Percentiles rank a stretch among this genome's conserved stretches.
These are phyloP conservation scores for Drosophila leonis DNA, from an alignment of 2,888 invertebrate genomes.

Conservation along the genomic window DNA sequence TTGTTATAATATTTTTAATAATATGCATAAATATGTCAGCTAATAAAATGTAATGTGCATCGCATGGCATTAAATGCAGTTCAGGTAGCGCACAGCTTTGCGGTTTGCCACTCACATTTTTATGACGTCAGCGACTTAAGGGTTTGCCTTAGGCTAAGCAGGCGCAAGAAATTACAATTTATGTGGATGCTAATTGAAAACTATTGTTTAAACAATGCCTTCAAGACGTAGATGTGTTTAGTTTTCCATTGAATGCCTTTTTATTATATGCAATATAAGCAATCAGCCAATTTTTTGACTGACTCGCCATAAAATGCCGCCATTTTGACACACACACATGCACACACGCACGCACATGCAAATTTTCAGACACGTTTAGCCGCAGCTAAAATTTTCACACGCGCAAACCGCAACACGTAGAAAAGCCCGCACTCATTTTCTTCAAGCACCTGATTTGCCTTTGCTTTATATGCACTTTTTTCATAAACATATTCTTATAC, in stretches of 20 bases:
- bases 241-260: not conserved
- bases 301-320: not conserved
- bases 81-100: conserved; percentile 36
- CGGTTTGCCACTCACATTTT: conserved; percentile 23
- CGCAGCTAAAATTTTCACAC: no score
- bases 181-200: conserved; percentile 74
- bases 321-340: not conserved
- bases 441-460: not conserved
- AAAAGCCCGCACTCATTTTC: not conserved
- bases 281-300: not conserved
- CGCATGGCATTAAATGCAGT: not conserved
- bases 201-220: conserved; percentile 55
- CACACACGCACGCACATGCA: not conserved
- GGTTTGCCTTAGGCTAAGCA: conserved; percentile 15
- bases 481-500: not conserved
- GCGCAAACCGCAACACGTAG: not conserved
- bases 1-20: conserved; percentile 68
- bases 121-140: conserved; percentile 26
- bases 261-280: not conserved
- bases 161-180: conserved; percentile 53
- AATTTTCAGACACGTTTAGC: no score
- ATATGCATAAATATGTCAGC: conserved; percentile 81
- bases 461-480: not conserved
- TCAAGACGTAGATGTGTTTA: not conserved
- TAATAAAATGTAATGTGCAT: conserved; percentile 60